Conservation (phyloP, 2,888 invertebrate genomes). For the Gortyna flavago region DNA sequence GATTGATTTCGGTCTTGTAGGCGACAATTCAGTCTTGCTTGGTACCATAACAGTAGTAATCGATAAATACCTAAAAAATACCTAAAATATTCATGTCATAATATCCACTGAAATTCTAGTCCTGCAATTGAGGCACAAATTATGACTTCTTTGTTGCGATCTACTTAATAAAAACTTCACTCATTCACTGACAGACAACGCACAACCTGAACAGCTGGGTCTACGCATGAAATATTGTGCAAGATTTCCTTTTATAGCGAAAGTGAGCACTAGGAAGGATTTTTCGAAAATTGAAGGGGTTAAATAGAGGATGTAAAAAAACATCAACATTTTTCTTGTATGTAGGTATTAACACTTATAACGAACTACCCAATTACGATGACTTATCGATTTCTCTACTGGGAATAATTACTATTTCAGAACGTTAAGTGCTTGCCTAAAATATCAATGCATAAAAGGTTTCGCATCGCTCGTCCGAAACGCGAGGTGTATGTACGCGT, state of each 20-base stretch:
- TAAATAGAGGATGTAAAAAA: neutral
- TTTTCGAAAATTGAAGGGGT: neutral
- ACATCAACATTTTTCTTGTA: constrained; percentile 37
- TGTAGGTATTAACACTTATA: constrained; percentile 12
- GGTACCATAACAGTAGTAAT: neutral
- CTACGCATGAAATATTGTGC: neutral
- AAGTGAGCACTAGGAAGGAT: neutral
- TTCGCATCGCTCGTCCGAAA: constrained; percentile 67
- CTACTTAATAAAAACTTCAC: neutral
- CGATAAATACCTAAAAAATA: neutral
- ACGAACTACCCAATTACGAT: constrained; percentile 35
- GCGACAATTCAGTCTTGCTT: neutral
- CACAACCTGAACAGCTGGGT: neutral
- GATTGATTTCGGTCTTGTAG: neutral
- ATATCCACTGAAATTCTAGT: neutral
- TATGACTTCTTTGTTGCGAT: neutral
- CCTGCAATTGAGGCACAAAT: neutral
- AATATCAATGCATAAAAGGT: constrained; percentile 60
- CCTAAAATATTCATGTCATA: neutral
- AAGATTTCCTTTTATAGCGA: neutral
- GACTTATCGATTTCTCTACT: constrained; percentile 39
- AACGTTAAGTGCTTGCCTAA: constrained; percentile 41
- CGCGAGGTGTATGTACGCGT: constrained; percentile 71
- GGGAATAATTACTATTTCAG: constrained; percentile 31
- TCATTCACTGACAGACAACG: neutral